These are phyloP conservation scores for Zeus faber DNA, from an alignment of 2,113 vertebrate genomes.

Conservation along the genomic window DNA sequence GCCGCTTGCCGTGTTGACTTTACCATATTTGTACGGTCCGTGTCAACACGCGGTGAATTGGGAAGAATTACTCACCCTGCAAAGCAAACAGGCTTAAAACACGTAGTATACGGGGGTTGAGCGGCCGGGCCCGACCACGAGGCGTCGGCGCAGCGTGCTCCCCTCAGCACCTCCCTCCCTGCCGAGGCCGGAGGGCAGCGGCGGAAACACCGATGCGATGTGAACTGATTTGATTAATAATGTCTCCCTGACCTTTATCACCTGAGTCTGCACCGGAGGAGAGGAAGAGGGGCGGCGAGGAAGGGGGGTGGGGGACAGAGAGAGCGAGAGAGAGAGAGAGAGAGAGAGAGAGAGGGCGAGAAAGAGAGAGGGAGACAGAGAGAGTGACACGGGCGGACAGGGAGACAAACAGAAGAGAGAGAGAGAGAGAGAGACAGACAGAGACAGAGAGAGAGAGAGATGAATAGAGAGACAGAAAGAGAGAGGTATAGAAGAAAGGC, in stretches of 20 bases:
- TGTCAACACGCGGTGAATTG: neutral
- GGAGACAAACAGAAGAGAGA: conserved; percentile 1
- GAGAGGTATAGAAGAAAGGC: conserved; percentile 23
- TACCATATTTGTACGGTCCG: neutral
- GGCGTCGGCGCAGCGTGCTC: too few relatives aligned
- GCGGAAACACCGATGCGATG: conserved; percentile 52
- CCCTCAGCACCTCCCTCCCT: conserved; percentile 25
- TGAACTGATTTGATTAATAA: conserved; percentile 63
- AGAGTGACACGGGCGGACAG: neutral
- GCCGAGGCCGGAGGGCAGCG: conserved; percentile 39
- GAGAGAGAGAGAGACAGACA: conserved; percentile 35
- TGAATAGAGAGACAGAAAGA: conserved; percentile 65
- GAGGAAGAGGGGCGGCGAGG: conserved; percentile 8
- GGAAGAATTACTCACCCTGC: conserved; percentile 1
- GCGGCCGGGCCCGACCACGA: too few relatives aligned
- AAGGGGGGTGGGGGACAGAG: neutral
- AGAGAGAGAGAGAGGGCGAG: neutral
- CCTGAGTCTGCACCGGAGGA: conserved; percentile 46
- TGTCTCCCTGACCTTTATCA: conserved; percentile 69
- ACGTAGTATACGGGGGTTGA: neutral
- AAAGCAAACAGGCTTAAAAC: neutral
- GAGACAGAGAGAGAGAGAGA: conserved; percentile 18
- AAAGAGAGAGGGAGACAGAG: neutral
- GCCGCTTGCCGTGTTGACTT: neutral
- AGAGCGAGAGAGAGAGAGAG: neutral